Base-by-base conservation (phyloP, 2,113 vertebrate genomes). In the Tyto alba region DNA sequence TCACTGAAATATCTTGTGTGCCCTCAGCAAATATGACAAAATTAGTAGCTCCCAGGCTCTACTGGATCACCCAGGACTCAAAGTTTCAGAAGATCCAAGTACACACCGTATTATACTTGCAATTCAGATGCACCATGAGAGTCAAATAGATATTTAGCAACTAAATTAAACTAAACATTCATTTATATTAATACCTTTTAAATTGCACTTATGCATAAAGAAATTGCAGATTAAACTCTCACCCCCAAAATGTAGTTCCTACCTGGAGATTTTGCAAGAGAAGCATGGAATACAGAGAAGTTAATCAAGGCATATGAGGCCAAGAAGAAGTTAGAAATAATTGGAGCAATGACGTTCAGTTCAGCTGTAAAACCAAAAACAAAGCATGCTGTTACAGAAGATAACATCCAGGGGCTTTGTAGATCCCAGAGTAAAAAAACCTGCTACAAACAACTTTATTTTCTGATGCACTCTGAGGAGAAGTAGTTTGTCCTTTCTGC, bases 251-350 rank as follows among this genome's bases (percentile, higher is more conserved):
- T 10, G 62, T 66, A 57, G 41, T 40, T 92, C 95, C 95, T 98
- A 99, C 99, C 99, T 98, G 99, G 99, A 73, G 99, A 99, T 97
- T 99, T 99, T 71, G 99, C 99, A 97, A 99, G 98, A 30, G 99
- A 99, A 14, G 99, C 99, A 80, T 99, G 99, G 97, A 99, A 99
- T 90, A 99, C 99, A 5, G 99, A 99, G 97, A 99, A 99, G 97
- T 99, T 99, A 97, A 99, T 99, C 98, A 99, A 97, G 83, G 99
- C 99, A 40, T 99, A 99, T 4, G 99, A 99, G 15, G 99, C 99
- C 98, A 99, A 97, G 98, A 99, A 99, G 97, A 99, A 99, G 96
- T 99, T 99, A 72, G 99, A 99, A 97, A 99, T 99, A 98, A 99
- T 99, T 79, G 99, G 99, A 87, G 99, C 99, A 79, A 99, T 99